These are phyloP conservation scores for Catharus minimus DNA, from an alignment of 2,113 vertebrate genomes.

Conservation along the genomic window DNA sequence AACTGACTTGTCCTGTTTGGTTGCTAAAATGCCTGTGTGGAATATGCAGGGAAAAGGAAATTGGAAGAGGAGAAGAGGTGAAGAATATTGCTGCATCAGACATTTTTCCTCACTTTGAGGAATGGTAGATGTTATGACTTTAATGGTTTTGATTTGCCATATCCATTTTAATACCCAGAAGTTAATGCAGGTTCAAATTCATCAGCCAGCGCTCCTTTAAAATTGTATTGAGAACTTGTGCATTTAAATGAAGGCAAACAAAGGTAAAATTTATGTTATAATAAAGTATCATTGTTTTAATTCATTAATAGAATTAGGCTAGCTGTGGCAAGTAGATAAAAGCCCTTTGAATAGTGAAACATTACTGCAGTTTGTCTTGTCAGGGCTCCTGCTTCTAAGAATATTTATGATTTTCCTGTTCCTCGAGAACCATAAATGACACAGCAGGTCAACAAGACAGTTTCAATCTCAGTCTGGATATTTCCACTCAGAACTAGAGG, in stretches of 20 bases:
- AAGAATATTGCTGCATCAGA: neutral
- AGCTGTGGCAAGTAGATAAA: slow-evolving; percentile 57
- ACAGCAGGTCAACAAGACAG: neutral
- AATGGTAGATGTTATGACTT: neutral
- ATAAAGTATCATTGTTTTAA: slow-evolving; percentile 58
- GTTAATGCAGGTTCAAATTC: slow-evolving; percentile 46
- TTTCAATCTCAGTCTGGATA: slow-evolving; percentile 24
- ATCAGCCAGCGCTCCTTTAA: slow-evolving; percentile 31
- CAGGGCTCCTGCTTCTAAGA: slow-evolving; percentile 30
- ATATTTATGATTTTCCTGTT: slow-evolving; percentile 49
- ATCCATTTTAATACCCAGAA: neutral
- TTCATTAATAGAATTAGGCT: slow-evolving; percentile 55
- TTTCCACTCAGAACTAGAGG: neutral
- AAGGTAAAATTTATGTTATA: slow-evolving; percentile 48
- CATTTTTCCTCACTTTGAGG: slow-evolving; percentile 5
- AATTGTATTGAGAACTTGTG: slow-evolving; percentile 36
- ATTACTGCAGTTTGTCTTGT: slow-evolving; percentile 35
- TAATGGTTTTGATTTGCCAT: slow-evolving; percentile 30
- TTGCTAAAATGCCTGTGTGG: neutral
- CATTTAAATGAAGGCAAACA: slow-evolving; percentile 58
- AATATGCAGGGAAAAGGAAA: neutral
- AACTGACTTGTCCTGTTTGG: neutral
- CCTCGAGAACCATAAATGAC: slow-evolving; percentile 25
- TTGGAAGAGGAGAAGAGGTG: neutral
- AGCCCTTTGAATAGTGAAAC: slow-evolving; percentile 23